Evolutionary conservation across 2,113 vertebrate species (phyloP).

Genomic region (Epinephelus cyanopodus): DNA sequence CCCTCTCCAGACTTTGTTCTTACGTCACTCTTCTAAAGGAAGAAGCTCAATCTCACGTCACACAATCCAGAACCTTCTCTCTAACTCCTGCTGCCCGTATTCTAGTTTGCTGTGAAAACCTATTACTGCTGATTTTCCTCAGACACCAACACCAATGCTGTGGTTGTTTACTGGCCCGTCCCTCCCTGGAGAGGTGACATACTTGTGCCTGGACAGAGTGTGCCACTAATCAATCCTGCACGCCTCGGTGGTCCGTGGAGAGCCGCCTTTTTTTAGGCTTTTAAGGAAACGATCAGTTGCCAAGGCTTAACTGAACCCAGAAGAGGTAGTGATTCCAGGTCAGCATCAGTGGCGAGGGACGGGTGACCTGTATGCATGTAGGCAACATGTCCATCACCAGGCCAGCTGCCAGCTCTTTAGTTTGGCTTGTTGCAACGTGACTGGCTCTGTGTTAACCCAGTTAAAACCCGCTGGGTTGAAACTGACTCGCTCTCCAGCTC

Average conservation of each 20-base stretch:
- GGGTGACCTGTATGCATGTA: constrained; percentile 55
- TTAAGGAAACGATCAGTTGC: constrained; percentile 62
- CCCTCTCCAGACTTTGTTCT: background rate
- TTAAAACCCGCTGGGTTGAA: constrained; percentile 6
- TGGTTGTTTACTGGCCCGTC: constrained; percentile 60
- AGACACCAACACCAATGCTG: constrained; percentile 44
- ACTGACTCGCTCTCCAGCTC: constrained; percentile 1
- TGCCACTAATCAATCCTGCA: constrained; percentile 70
- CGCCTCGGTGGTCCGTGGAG: constrained; percentile 21
- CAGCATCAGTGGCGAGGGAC: constrained; percentile 27
- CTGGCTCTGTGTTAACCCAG: constrained; percentile 2
- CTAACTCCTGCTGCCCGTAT: background rate
- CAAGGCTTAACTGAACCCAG: constrained; percentile 38
- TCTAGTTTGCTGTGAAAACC: constrained; percentile 58
- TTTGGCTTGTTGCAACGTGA: constrained; percentile 28
- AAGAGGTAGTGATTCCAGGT: constrained; percentile 61
- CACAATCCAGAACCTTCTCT: constrained; percentile 10
- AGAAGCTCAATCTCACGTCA: background rate
- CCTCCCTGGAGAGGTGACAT: constrained; percentile 71
- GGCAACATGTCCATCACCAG: constrained; percentile 36
- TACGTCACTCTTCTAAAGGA: background rate
- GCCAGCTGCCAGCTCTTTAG: constrained; percentile 33
- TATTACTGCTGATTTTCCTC: constrained; percentile 57
- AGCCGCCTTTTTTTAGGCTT: constrained; percentile 59
- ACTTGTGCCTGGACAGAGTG: constrained; percentile 67